Evolutionary conservation across 2,113 vertebrate species (phyloP).

Genomic region (Hyperoodon ampullatus): DNA sequence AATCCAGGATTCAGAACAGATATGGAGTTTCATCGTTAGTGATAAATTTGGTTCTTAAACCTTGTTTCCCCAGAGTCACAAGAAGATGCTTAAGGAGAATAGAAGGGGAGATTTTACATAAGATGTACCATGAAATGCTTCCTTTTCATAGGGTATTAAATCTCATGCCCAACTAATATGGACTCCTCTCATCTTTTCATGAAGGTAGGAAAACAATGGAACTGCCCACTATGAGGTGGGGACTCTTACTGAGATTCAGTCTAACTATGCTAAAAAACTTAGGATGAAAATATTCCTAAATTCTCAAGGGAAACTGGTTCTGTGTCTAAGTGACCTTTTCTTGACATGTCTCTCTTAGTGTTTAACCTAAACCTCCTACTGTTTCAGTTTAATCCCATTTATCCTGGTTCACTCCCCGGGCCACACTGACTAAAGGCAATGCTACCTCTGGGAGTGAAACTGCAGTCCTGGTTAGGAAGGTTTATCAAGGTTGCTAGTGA

Average conservation of each 20-base stretch:
- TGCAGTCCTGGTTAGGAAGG: neutral
- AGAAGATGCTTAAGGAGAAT: neutral
- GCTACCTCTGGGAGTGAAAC: conserved; percentile 45
- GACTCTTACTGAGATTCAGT: neutral
- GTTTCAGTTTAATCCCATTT: conserved; percentile 60
- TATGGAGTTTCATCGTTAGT: neutral
- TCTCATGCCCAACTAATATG: neutral
- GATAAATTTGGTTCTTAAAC: neutral
- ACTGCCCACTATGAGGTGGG: neutral
- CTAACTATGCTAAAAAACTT: neutral
- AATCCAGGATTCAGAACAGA: neutral
- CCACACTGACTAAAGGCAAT: conserved; percentile 32
- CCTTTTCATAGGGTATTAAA: neutral
- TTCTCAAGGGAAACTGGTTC: conserved; percentile 44
- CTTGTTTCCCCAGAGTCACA: neutral
- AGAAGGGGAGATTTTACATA: neutral
- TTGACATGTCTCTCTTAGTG: neutral
- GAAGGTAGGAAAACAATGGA: neutral
- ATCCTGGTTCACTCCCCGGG: conserved; percentile 31
- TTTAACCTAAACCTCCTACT: conserved; percentile 54
- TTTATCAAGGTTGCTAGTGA: conserved; percentile 9
- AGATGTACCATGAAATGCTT: neutral
- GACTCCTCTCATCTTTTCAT: neutral
- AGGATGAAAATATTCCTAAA: neutral
- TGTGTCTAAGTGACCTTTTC: conserved; percentile 42